phyloP scores from a whole-genome alignment of 2,113 vertebrate species.

The Chlorodrepanis virens region DNA sequence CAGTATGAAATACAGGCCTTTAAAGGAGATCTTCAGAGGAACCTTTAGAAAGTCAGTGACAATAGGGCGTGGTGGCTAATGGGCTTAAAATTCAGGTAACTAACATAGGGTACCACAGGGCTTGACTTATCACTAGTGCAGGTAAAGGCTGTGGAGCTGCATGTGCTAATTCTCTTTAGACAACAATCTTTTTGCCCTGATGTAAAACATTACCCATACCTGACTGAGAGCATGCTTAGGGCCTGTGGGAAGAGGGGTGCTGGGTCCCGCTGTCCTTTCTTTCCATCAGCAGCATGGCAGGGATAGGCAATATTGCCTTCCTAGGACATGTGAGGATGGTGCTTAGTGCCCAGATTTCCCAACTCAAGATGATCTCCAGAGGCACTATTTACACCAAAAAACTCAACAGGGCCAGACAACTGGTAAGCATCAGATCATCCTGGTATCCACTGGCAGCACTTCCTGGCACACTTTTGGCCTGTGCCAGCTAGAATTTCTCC shows the following conservation, averaged over 20 bases:
- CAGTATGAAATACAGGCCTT: slow-evolving; percentile 13
- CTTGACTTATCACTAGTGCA: background rate
- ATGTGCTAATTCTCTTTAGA: background rate
- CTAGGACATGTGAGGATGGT: background rate
- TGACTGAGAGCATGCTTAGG: background rate
- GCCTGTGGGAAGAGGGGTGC: background rate
- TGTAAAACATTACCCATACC: background rate
- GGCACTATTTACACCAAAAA: background rate
- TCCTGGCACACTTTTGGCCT: background rate
- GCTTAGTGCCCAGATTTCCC: background rate
- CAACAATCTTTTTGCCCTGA: background rate
- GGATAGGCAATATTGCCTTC: background rate
- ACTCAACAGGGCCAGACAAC: background rate
- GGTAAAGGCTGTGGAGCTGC: background rate
- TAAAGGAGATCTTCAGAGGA: slow-evolving; percentile 51
- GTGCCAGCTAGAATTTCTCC: background rate
- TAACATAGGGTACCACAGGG: background rate
- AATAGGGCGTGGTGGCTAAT: background rate
- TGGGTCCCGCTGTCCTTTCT: background rate
- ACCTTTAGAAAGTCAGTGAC: background rate
- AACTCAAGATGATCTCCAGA: background rate
- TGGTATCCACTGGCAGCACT: background rate
- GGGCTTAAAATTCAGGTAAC: background rate
- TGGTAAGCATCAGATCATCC: background rate
- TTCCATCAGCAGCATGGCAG: background rate